Base-by-base conservation (phyloP, 1,140 invertebrate species). In the Harpegnathos saltator region DNA sequence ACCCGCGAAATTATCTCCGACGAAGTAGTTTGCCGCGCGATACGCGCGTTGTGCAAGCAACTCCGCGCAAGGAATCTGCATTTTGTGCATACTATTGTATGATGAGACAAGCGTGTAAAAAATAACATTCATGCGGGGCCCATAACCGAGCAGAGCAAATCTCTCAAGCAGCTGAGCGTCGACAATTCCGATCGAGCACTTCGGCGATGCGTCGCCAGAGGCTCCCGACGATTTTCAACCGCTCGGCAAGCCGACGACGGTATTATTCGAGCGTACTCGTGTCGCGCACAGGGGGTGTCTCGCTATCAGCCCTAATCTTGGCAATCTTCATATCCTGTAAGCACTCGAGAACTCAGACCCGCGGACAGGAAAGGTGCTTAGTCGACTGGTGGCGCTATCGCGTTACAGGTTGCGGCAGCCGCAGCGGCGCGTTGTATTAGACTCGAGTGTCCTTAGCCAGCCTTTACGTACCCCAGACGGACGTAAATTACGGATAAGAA, bases 321-420 rank as follows among this genome's bases (percentile, higher is more conserved):
- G 50, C 66, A 78, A 89, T 86, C 84, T 86, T 89, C 84, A 71
- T 86, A 89, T 86, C 77, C 71, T 62, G 62, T 62, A 81, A 89
- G 88, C 62, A 81, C 73, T 82, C 81, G 78, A 24, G 82, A 85
- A 82, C 80, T 74, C 63, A 33, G 29, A 19, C 56, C 50, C 52
- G 48, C 14, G 48, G 33, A 38, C 12, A 19, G n/a, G 78, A 80
- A 80, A 69, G 83, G 59, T 84, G 73, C 87, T 88, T 81, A 74
- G 62, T 71, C 78, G 75, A 56, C 48, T 74, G 83, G 78, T 38
- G 83, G 58, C 26, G 85, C 44, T 85, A 84, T 89, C 84, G 71
- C 59, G 75, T 89, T 86, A 84, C 84, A 26, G 48, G 59, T 52
- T 71, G 50, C 52, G 68, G 22, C 11, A 56, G 33, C 52, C 78